These are phyloP conservation scores for Otocyon megalotis DNA, from an alignment of 2,113 vertebrate genomes.

Conservation along the genomic window DNA sequence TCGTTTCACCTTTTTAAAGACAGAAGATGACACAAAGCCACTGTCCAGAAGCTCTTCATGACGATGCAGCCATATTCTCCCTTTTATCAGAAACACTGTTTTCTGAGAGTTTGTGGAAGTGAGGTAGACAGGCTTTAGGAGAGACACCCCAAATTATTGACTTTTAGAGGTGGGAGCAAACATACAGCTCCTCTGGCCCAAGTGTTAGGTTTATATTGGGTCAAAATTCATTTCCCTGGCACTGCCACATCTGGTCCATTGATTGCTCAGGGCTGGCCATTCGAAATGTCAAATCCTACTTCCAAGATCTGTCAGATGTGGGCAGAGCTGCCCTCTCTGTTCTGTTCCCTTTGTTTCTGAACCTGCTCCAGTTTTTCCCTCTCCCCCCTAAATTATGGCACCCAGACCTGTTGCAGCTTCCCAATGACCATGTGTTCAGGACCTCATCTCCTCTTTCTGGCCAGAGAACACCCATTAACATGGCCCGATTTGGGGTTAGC, in stretches of 20 bases:
- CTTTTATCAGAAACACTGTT: neutral
- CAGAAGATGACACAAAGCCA: neutral
- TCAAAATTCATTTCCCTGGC: neutral
- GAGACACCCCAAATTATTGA: neutral
- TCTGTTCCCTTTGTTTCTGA: neutral
- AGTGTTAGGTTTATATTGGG: neutral
- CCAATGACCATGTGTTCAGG: accelerated
- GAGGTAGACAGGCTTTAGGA: neutral
- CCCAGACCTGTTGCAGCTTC: neutral
- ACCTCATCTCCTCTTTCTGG: neutral
- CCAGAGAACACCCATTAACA: neutral
- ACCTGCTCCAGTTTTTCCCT: neutral
- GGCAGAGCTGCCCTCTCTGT: no score
- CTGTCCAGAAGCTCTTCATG: neutral
- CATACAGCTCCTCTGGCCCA: neutral
- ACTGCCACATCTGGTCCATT: neutral
- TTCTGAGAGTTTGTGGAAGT: neutral
- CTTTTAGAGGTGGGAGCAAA: neutral
- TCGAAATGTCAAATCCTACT: neutral
- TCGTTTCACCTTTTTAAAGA: neutral
- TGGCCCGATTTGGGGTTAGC: neutral
- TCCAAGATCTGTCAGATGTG: neutral
- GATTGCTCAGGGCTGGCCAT: neutral
- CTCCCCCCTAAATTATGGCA: neutral
- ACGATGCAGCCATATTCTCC: neutral